phyloP scores from a whole-genome alignment of 23 tunicate species.

The Ciona savignyi region DNA sequence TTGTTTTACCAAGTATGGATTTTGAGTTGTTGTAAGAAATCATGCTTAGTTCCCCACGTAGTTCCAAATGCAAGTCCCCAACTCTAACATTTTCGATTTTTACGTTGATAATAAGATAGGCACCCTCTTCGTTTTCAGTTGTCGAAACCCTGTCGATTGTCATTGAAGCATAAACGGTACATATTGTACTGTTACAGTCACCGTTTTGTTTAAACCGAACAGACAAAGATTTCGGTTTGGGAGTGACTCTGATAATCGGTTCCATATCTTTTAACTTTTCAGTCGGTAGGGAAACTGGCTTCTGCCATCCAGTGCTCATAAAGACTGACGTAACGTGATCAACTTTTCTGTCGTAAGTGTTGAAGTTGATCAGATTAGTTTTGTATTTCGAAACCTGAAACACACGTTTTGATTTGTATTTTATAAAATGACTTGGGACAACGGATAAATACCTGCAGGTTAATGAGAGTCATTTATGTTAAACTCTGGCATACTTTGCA shows the following conservation, averaged over 20 bases:
- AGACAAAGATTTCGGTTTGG: neutral
- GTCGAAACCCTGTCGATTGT: neutral
- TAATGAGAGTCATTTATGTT: neutral
- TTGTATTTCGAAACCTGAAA: neutral
- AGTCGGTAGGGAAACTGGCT: neutral
- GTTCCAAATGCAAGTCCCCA: neutral
- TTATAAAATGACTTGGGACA: neutral
- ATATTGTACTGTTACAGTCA: neutral
- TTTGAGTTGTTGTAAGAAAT: no score
- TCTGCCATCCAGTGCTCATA: neutral
- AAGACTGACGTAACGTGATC: neutral
- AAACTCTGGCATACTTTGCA: neutral
- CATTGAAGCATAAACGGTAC: neutral
- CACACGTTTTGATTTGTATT: no score
- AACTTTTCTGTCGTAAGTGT: neutral
- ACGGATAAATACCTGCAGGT: neutral
- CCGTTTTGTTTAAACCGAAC: neutral
- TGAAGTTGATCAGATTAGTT: neutral
- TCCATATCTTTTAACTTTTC: neutral
- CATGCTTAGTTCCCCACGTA: no score
- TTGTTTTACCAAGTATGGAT: neutral
- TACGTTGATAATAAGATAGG: neutral
- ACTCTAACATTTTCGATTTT: neutral
- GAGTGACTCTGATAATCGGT: neutral
- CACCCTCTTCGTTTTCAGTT: neutral